Conservation (phyloP, 2,113 vertebrate species). For the Manacus vitellinus region DNA sequence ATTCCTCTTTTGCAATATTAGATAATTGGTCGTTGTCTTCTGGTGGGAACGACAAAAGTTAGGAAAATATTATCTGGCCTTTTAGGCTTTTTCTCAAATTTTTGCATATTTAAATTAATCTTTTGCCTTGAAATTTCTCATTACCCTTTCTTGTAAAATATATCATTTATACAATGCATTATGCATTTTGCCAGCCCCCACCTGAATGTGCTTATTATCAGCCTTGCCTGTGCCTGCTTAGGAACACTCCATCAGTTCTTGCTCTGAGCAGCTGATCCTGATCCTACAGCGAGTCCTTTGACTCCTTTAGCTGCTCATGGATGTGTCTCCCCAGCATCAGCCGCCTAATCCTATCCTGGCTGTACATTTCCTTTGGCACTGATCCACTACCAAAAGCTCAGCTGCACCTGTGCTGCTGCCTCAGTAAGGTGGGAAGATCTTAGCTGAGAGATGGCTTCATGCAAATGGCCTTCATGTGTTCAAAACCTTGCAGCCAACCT, state of each 20-base stretch:
- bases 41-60: neutral
- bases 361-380: accelerated
- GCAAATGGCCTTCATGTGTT: neutral
- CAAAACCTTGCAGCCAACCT: neutral
- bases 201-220: neutral
- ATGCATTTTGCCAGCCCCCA: neutral
- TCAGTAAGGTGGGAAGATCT: neutral
- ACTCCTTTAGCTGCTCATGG: neutral
- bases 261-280: neutral
- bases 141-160: neutral
- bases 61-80: neutral
- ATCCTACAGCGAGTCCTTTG: accelerated
- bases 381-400: neutral
- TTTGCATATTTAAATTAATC: neutral
- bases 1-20: neutral
- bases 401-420: neutral
- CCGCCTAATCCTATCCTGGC: neutral
- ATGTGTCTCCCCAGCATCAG: neutral
- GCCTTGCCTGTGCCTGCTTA: neutral
- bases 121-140: neutral
- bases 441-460: neutral
- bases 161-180: neutral
- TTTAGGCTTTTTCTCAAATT: neutral
- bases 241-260: neutral
- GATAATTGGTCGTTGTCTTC: neutral